Evolutionary conservation across 2,888 invertebrate genomes (phyloP).

Genomic region (Apamea epomidion): DNA sequence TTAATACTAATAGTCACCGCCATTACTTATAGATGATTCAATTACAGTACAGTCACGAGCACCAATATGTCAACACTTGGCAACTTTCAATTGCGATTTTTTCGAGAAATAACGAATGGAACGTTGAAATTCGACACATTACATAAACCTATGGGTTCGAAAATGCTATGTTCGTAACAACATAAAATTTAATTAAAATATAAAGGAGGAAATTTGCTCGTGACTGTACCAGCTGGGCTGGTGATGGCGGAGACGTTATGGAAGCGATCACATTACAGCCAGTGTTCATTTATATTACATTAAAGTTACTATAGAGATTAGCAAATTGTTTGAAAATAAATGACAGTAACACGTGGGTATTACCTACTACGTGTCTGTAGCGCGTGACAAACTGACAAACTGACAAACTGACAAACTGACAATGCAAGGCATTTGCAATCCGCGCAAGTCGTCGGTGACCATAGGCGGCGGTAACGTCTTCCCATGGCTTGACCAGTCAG

Average conservation of each 20-base stretch:
- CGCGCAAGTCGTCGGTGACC: background rate
- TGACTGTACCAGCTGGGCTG: too few relatives aligned
- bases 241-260: background rate
- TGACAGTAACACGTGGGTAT: background rate
- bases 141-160: too few relatives aligned
- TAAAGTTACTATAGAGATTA: background rate
- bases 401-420: background rate
- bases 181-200: too few relatives aligned
- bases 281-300: background rate
- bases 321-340: background rate
- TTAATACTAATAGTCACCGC: slow-evolving; percentile 9
- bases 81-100: too few relatives aligned
- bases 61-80: too few relatives aligned
- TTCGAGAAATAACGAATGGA: too few relatives aligned
- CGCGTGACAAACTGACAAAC: background rate
- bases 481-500: too few relatives aligned
- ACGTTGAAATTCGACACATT: too few relatives aligned
- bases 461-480: too few relatives aligned
- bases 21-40: slow-evolving; percentile 4
- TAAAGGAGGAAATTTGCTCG: too few relatives aligned
- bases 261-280: slow-evolving; percentile 6
- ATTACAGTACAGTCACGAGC: too few relatives aligned
- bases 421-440: background rate
- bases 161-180: too few relatives aligned
- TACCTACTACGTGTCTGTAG: background rate